Evolutionary conservation across 2,113 vertebrate species (phyloP).

Genomic region (Irena cyanogastra): DNA sequence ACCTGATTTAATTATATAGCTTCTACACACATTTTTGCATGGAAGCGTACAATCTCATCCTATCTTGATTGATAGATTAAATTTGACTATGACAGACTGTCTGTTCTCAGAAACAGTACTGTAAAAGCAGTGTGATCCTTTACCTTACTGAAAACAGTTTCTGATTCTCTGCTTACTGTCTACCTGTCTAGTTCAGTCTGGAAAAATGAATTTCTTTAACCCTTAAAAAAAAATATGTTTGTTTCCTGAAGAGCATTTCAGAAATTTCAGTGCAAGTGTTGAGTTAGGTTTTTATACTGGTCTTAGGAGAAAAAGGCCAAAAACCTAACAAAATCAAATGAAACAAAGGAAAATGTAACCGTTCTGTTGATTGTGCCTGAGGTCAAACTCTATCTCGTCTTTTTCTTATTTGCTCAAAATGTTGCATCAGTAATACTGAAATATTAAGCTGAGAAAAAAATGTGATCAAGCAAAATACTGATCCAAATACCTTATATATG

Average conservation of each 20-base stretch:
- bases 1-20: neutral
- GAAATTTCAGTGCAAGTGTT: neutral
- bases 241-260: neutral
- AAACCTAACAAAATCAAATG: neutral
- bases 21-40: neutral
- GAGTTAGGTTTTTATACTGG: neutral
- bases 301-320: neutral
- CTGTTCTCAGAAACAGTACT: neutral
- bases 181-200: neutral
- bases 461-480: neutral
- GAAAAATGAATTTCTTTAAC: neutral
- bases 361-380: neutral
- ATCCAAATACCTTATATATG: neutral
- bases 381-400: neutral
- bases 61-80: neutral
- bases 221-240: neutral
- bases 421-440: neutral
- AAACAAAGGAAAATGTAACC: neutral
- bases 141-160: neutral
- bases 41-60: neutral
- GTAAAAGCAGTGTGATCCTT: neutral
- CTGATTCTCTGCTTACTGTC: neutral
- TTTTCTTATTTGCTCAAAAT: neutral
- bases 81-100: neutral
- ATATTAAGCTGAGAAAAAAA: neutral